Evolutionary conservation across 2,888 invertebrate genomes (phyloP).

Genomic region (Nebria brevicollis): DNA sequence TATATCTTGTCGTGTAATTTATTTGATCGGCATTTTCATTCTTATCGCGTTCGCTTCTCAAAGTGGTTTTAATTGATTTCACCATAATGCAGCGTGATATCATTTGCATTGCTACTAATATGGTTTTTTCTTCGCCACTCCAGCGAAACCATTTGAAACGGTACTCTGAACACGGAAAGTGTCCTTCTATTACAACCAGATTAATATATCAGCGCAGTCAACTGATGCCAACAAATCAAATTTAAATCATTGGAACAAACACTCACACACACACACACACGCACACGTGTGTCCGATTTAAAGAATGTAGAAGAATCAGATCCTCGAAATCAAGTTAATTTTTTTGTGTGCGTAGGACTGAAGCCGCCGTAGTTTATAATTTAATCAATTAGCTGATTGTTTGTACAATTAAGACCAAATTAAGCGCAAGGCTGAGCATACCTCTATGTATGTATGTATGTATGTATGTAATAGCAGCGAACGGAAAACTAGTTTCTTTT

Average conservation of each 20-base stretch:
- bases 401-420: slow-evolving; percentile 46
- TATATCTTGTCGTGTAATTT: slow-evolving; percentile 22
- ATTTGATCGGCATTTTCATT: slow-evolving; percentile 29
- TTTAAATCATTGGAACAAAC: neutral
- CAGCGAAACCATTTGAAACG: slow-evolving; percentile 9
- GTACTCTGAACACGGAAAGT: slow-evolving; percentile 29
- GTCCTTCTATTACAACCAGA: neutral
- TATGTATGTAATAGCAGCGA: slow-evolving; percentile 17
- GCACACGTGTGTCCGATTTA: neutral
- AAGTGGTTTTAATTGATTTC: slow-evolving; percentile 46
- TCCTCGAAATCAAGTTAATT: neutral
- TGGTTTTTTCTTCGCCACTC: slow-evolving; percentile 19
- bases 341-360: slow-evolving; percentile 33
- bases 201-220: no score
- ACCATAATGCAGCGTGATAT: slow-evolving; percentile 37
- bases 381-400: slow-evolving; percentile 45
- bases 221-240: neutral
- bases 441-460: neutral
- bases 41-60: slow-evolving; percentile 31
- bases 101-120: slow-evolving; percentile 36
- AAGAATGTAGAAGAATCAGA: slow-evolving; percentile 17
- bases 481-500: slow-evolving; percentile 44
- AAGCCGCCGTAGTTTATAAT: slow-evolving; percentile 37
- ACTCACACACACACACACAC: slow-evolving; percentile 4
- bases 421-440: slow-evolving; percentile 25